Conservation (phyloP, 1,140 invertebrate genomes). For the Scaptomyza montana region DNA sequence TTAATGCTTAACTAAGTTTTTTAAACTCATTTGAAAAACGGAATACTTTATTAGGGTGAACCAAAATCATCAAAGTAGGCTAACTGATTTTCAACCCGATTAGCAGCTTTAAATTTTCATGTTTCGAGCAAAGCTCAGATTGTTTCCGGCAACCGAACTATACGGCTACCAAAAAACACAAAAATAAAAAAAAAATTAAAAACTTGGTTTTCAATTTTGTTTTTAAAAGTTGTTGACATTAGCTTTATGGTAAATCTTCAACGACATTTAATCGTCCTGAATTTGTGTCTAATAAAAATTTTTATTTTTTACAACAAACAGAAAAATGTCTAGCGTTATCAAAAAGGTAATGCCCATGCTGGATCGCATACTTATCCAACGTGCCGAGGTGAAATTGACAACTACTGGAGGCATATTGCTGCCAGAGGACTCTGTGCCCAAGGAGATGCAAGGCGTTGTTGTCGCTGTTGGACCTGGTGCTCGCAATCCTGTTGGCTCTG, state of each 20-base stretch:
- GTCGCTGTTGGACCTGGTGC: slow-evolving; percentile 96
- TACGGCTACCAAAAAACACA: slow-evolving; percentile 8
- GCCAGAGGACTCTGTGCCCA: slow-evolving; percentile 97
- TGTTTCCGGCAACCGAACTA: slow-evolving; percentile 6
- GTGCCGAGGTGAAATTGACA: slow-evolving; percentile 95
- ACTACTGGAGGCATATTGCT: slow-evolving; percentile 98
- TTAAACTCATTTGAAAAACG: neutral
- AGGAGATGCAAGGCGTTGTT: slow-evolving; percentile 96
- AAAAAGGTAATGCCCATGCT: slow-evolving; percentile 96
- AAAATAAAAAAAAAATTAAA: slow-evolving; percentile 6
- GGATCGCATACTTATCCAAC: slow-evolving; percentile 97
- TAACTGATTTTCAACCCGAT: neutral
- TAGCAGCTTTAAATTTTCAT: neutral
- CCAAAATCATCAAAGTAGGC: slow-evolving; percentile 36
- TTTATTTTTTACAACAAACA: neutral
- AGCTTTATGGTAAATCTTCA: neutral
- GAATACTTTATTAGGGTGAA: slow-evolving; percentile 19
- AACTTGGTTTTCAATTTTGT: neutral
- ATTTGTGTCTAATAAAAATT: neutral
- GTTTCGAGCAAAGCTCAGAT: neutral
- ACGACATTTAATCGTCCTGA: neutral
- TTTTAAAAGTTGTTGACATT: neutral
- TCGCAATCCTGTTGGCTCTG: slow-evolving; percentile 94
- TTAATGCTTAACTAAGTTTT: slow-evolving; percentile 13
- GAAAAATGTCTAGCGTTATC: slow-evolving; percentile 84